A percentile compares a stretch with the other conserved stretches of the same genome.
Evolutionary conservation across 1,140 invertebrate genomes (phyloP).

Genomic region (Drosophila nikananu): DNA sequence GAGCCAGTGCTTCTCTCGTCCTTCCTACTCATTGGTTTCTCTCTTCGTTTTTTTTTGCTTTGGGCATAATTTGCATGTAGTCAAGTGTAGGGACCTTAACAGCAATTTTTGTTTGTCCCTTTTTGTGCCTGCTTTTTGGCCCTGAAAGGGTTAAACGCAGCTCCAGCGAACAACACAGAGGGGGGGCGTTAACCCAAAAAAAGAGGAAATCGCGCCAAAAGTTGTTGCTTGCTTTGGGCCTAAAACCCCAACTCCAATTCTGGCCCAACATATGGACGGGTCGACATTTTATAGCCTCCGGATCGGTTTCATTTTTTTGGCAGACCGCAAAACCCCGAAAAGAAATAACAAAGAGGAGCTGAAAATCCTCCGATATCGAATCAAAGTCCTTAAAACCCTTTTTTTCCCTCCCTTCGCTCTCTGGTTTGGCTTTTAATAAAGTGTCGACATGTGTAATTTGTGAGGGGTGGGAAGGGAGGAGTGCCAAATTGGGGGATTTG

Average conservation of each 20-base stretch:
- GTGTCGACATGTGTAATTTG: conserved; percentile 84
- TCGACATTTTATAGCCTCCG: conserved; percentile 78
- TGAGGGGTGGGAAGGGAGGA: conserved; percentile 42
- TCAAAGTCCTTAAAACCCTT: conserved; percentile 60
- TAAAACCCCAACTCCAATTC: conserved; percentile 10
- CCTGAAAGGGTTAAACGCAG: conserved; percentile 69
- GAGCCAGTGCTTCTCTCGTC: conserved; percentile 3
- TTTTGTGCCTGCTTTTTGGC: conserved; percentile 59
- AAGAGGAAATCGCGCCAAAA: conserved; percentile 64
- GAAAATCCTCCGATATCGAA: conserved; percentile 60
- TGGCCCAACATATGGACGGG: conserved; percentile 66
- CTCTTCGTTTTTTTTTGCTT: conserved; percentile 34
- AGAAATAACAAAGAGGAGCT: conserved; percentile 31
- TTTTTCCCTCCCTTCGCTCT: conserved; percentile 7
- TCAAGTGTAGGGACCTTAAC: conserved; percentile 66
- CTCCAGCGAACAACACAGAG: conserved; percentile 3
- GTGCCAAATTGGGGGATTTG: conserved; percentile 9
- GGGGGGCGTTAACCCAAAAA: conserved; percentile 56
- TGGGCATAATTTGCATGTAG: conserved; percentile 76
- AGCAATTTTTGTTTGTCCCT: conserved; percentile 50
- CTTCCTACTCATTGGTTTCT: conserved; percentile 19
- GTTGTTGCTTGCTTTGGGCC: conserved; percentile 41
- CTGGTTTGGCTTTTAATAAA: conserved; percentile 69
- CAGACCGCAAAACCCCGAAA: conserved; percentile 55
- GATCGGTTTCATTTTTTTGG: conserved; percentile 66